phyloP scores from a whole-genome alignment of 2,797 vertebrate genomes.

The Darevskia nairensis region DNA sequence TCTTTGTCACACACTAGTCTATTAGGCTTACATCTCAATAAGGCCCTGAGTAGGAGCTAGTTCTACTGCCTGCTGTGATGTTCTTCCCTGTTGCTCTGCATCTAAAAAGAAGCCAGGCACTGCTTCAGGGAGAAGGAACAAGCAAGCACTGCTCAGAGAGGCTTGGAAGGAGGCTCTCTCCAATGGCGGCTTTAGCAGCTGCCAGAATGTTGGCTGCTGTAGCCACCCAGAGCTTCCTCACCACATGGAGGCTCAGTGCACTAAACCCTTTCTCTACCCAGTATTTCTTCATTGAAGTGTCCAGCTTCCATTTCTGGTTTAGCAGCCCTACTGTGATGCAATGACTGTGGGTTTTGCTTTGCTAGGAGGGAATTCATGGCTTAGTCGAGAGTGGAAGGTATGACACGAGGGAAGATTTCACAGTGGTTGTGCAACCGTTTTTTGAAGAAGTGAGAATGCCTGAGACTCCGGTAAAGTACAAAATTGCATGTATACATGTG shows the following conservation, averaged over 20 bases:
- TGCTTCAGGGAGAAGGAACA: not conserved
- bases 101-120: not conserved
- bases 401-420: conserved; percentile 78
- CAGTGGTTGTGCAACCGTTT: conserved; percentile 81
- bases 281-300: not conserved
- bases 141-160: not conserved
- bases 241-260: not conserved
- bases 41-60: too few relatives aligned
- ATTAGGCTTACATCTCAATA: not conserved
- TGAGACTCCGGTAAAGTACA: conserved; percentile 73
- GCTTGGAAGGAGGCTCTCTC: not conserved
- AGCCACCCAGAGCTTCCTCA: not conserved
- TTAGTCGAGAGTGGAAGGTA: conserved; percentile 77
- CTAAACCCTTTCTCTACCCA: not conserved
- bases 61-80: not conserved
- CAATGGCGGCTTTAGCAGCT: not conserved
- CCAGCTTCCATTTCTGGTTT: not conserved
- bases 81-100: not conserved
- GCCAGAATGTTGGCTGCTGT: not conserved
- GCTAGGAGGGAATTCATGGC: conserved; percentile 68
- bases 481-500: not conserved
- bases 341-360: conserved; percentile 19
- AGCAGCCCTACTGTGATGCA: fast-evolving
- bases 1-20: not conserved
- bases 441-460: conserved; percentile 68